Evolutionary conservation across 2,888 invertebrate genomes (phyloP).

Genomic region (Phragmatobia fuliginosa): DNA sequence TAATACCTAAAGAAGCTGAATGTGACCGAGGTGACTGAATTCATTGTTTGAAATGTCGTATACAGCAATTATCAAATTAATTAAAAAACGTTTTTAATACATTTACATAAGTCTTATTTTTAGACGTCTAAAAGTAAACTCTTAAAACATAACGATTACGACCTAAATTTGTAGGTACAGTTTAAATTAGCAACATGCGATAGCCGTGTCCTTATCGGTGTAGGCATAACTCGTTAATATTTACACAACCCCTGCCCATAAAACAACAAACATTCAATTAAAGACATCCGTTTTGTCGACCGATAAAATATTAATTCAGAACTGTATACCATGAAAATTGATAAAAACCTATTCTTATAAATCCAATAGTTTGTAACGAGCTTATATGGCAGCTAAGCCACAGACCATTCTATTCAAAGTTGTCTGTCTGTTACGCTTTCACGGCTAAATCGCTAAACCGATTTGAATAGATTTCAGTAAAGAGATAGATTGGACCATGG

Average conservation of each 20-base stretch:
- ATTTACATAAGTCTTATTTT: not conserved
- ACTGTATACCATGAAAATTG: conserved; percentile 9
- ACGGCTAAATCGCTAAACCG: too few relatives aligned
- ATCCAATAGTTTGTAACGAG: not conserved
- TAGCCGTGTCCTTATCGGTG: conserved; percentile 7
- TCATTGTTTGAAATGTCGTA: not conserved
- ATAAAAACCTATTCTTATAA: not conserved
- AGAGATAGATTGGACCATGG: too few relatives aligned
- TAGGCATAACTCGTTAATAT: conserved; percentile 19
- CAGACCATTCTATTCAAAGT: not conserved
- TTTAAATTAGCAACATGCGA: conserved; percentile 1
- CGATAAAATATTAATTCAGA: conserved; percentile 16
- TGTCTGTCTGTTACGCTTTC: too few relatives aligned
- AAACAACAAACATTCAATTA: conserved; percentile 20
- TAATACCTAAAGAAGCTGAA: not conserved
- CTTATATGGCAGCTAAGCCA: not conserved
- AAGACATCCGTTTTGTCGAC: not conserved
- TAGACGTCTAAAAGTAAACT: not conserved
- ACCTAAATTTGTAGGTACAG: conserved; percentile 12
- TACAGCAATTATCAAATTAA: too few relatives aligned
- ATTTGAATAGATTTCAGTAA: too few relatives aligned
- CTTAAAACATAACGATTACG: conserved; percentile 4
- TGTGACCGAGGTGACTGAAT: too few relatives aligned
- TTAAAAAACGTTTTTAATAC: not conserved
- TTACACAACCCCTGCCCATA: conserved; percentile 17